Evolutionary conservation across 2,113 vertebrate species (phyloP).

Genomic region (Ceyx melanurus): DNA sequence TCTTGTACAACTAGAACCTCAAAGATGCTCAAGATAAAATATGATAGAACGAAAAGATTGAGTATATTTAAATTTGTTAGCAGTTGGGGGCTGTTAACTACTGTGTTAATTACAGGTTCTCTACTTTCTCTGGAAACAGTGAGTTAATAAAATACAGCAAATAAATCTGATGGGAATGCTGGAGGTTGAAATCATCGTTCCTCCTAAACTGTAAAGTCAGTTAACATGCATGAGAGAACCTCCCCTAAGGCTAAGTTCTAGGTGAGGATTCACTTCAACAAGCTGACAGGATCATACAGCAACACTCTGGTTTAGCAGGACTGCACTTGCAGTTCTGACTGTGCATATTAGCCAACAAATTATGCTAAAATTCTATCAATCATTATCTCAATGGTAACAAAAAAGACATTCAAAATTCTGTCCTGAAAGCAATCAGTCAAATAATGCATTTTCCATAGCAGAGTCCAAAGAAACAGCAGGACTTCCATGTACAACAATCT

Average conservation of each 20-base stretch:
- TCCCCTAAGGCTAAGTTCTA: not conserved
- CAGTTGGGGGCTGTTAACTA: not conserved
- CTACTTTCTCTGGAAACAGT: not conserved
- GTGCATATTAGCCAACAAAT: not conserved
- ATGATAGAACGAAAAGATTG: not conserved
- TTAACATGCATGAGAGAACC: not conserved
- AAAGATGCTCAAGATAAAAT: not conserved
- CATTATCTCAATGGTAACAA: not conserved
- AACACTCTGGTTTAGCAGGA: not conserved
- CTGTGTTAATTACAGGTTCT: not conserved
- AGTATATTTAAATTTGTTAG: not conserved
- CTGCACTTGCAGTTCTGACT: not conserved
- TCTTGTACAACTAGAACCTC: constrained; percentile 9
- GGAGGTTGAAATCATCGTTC: not conserved
- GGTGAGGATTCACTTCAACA: not conserved
- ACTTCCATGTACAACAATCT: not conserved
- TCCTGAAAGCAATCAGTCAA: not conserved
- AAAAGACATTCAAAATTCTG: not conserved
- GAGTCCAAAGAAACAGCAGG: not conserved
- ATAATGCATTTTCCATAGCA: not conserved
- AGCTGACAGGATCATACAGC: not conserved
- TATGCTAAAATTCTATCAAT: not conserved
- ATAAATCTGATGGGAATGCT: not conserved
- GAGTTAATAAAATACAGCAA: not conserved
- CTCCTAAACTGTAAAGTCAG: not conserved